Evolutionary conservation across 2,797 vertebrate species (phyloP), one percentile per base, ranked within the genome.

Genomic region (Myiotriccus ornatus): DNA sequence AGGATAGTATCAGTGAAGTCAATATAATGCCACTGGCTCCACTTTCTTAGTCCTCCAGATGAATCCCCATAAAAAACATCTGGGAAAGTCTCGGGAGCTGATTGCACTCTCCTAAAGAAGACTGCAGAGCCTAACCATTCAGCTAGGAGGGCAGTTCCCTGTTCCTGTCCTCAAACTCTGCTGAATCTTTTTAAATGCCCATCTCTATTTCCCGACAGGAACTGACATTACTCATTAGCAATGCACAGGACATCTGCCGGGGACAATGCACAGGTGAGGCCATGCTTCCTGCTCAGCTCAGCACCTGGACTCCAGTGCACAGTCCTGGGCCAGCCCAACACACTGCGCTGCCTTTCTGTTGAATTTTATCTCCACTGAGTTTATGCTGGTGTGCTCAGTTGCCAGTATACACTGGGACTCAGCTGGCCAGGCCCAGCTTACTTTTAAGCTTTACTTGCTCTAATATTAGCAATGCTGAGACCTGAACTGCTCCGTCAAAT

Each of bases 31-130:
- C 83, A 98, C 89, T 97, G 97, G 96, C 97, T 96, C 98, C 95
- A 93, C 98, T 97, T 98, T 98, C 98, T 98, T 98, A 96, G 95
- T 98, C 98, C 98, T 98, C 98, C 98, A 96, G 37, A 76, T n/a
- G 8, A 62, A 57, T 2, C 64, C 20, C 35, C 1, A 0, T 8
- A 53, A 83, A 43, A 46, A 64, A 77, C 20, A 39, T 24, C 30
- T 27, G 7, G 6, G 6, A 3, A 50, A 81, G 6, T 4, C n/a
- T 49, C 19, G 9, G 7, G 30, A 47, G 6, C 32, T 6, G 24
- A 55, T 30, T 41, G 30, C 30, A 16, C 30, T 7, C 25, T 59
- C 10, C 52, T 41, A 20, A 34, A 65, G 34, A 0, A 32, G 24
- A 20, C 15, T 13, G 52, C 18, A 84, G 18, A 27, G 44, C 30